Conservation (phyloP, 1,140 invertebrate genomes). For the Piezodorus guildinii region DNA sequence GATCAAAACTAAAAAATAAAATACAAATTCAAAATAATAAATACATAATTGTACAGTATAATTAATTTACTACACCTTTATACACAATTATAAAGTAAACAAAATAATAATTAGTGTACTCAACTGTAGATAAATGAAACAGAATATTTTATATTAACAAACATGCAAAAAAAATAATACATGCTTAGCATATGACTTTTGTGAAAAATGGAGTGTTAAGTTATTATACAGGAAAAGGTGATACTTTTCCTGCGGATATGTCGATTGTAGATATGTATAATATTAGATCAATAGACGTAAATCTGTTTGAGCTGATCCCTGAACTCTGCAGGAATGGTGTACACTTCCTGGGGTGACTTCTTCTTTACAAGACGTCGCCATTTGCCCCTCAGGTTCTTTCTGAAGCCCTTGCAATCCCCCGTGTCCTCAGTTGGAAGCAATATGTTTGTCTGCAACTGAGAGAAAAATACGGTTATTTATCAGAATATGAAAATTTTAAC, state of each 20-base stretch:
- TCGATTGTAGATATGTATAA: background rate
- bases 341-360: constrained; percentile 64
- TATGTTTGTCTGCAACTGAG: constrained; percentile 37
- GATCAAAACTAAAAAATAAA: too few species aligned
- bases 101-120: too few species aligned
- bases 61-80: too few species aligned
- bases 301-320: constrained; percentile 78
- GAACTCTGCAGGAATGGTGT: constrained; percentile 72
- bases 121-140: too few species aligned
- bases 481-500: too few species aligned
- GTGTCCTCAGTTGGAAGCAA: constrained; percentile 59
- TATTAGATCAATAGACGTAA: constrained; percentile 58
- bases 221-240: background rate
- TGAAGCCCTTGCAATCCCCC: constrained; percentile 56
- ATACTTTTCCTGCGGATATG: background rate
- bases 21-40: too few species aligned
- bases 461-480: constrained; percentile 12
- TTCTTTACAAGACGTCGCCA: constrained; percentile 68
- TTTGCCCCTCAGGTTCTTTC: constrained; percentile 67
- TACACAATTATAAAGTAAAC: too few species aligned
- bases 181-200: too few species aligned
- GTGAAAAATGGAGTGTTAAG: background rate
- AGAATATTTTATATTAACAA: too few species aligned
- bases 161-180: too few species aligned
- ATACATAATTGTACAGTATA: too few species aligned